phyloP scores from a whole-genome alignment of 2,888 invertebrate genomes.

The Entomobrya multifasciata region DNA sequence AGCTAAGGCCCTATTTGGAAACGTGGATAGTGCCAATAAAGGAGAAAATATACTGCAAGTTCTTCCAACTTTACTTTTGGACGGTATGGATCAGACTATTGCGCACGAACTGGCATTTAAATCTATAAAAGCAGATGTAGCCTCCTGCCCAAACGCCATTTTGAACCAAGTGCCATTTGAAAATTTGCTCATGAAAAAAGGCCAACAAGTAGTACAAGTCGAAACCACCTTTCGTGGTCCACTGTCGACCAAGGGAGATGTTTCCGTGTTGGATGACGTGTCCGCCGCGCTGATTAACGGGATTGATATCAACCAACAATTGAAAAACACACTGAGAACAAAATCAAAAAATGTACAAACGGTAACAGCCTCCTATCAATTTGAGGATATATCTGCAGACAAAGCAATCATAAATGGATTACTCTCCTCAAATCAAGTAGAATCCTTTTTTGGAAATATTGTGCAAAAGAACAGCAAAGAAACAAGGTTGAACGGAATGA shows the following conservation, averaged over 20 bases:
- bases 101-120: conserved; percentile 41
- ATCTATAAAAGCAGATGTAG: conserved; percentile 40
- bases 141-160: conserved; percentile 29
- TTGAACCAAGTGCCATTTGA: conserved; percentile 67
- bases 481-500: neutral
- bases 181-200: conserved; percentile 53
- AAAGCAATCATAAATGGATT: neutral
- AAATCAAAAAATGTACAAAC: conserved; percentile 40
- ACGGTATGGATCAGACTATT: conserved; percentile 67
- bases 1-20: conserved; percentile 51
- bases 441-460: conserved; percentile 48
- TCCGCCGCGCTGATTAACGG: conserved; percentile 35
- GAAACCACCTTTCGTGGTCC: conserved; percentile 6
- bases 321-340: conserved; percentile 66
- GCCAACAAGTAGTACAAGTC: conserved; percentile 57
- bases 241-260: neutral
- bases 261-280: conserved; percentile 1
- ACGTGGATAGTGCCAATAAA: neutral
- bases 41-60: conserved; percentile 56
- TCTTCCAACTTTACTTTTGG: conserved; percentile 59
- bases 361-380: conserved; percentile 44
- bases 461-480: conserved; percentile 40
- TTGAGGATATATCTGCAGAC: conserved; percentile 33
- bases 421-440: conserved; percentile 49
- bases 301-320: conserved; percentile 10